phyloP scores from a whole-genome alignment of 2,113 vertebrate species.

The Casuarius casuarius region DNA sequence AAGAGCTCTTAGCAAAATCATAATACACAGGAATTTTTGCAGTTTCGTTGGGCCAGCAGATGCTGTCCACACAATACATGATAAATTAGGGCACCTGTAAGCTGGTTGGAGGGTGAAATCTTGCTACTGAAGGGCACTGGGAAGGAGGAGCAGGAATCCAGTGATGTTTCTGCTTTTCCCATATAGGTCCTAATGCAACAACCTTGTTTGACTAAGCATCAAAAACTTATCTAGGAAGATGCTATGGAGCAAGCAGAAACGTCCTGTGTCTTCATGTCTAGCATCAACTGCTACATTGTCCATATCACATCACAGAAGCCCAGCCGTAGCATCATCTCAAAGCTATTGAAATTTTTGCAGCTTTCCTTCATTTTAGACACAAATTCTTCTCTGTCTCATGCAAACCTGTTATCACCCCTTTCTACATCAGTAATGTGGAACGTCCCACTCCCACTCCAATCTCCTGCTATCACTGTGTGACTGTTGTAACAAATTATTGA shows the following conservation, averaged over 20 bases:
- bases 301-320: not conserved
- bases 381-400: not conserved
- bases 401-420: not conserved
- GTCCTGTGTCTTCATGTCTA: not conserved
- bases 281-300: not conserved
- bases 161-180: not conserved
- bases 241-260: not conserved
- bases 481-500: not conserved
- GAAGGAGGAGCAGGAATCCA: not conserved
- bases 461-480: not conserved
- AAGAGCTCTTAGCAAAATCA: not conserved
- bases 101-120: not conserved
- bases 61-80: not conserved
- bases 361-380: not conserved
- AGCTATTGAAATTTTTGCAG: not conserved
- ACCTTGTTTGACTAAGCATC: not conserved
- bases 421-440: not conserved
- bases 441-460: not conserved
- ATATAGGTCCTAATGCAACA: accelerated
- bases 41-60: not conserved
- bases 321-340: not conserved
- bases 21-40: not conserved
- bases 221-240: not conserved
- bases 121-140: not conserved
- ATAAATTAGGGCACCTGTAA: not conserved